A percentile compares a stretch with the other conserved stretches of the same genome.
phyloP scores from a whole-genome alignment of 2,888 invertebrate species.

The Morpho deidamia region DNA sequence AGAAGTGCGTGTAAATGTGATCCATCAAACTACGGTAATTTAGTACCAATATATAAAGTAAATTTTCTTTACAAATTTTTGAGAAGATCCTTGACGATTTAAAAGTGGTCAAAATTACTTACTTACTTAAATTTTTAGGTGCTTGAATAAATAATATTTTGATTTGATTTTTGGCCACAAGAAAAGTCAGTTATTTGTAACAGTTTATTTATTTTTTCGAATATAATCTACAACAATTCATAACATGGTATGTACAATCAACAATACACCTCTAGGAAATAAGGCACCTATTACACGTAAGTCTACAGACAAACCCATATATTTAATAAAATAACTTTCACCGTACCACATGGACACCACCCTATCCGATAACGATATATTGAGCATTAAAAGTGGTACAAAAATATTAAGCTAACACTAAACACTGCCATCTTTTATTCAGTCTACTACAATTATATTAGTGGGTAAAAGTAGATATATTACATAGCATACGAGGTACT shows the following conservation, averaged over 20 bases:
- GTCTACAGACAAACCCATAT: constrained; percentile 32
- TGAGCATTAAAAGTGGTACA: constrained; percentile 52
- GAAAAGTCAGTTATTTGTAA: constrained; percentile 43
- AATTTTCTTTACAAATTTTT: too few species aligned
- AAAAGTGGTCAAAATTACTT: too few species aligned
- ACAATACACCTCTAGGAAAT: constrained; percentile 67
- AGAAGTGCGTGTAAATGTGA: too few species aligned
- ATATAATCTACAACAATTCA: constrained; percentile 64
- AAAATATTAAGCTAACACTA: constrained; percentile 6
- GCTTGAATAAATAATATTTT: too few species aligned
- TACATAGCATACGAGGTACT: constrained; percentile 13
- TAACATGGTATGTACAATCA: constrained; percentile 74
- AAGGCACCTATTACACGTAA: constrained; percentile 58
- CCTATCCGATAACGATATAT: constrained; percentile 46
- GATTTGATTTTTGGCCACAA: too few species aligned
- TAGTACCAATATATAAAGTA: too few species aligned
- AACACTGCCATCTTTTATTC: constrained; percentile 14
- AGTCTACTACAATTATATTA: constrained; percentile 23
- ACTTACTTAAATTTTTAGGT: too few species aligned
- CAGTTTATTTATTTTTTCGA: constrained; percentile 62
- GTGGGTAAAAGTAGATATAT: constrained; percentile 15
- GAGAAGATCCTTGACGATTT: too few species aligned
- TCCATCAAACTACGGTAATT: too few species aligned
- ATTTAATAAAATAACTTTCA: constrained; percentile 52
- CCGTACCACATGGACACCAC: constrained; percentile 44